Evolutionary conservation across 64 coral and sea anemone species (phyloP).

Genomic region (Stichodactyla helianthus): DNA sequence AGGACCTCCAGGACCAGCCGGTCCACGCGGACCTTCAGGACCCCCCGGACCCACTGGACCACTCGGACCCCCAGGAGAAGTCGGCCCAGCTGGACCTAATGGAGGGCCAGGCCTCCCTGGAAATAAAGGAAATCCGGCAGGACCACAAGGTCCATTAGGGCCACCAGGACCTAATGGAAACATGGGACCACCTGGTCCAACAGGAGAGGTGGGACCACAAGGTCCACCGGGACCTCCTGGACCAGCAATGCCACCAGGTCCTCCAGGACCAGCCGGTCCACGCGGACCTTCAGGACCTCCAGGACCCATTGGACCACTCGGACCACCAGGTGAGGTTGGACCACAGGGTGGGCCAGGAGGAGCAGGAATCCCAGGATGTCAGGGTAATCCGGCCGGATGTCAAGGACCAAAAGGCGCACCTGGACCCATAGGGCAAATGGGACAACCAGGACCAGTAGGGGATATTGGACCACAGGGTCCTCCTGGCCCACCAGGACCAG

Average conservation of each 20-base stretch:
- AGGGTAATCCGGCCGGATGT: neutral
- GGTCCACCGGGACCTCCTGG: constrained; percentile 43
- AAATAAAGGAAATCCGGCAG: constrained; percentile 20
- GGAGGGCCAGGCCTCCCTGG: neutral
- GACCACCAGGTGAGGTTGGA: constrained; percentile 31
- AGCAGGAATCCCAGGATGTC: constrained; percentile 47
- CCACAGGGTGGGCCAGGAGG: constrained; percentile 64
- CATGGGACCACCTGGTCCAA: neutral
- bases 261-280: constrained; percentile 46
- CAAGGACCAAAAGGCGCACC: neutral
- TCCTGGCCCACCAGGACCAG: constrained; percentile 33
- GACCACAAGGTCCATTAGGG: constrained; percentile 17
- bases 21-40: constrained; percentile 86
- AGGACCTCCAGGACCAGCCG: constrained; percentile 70
- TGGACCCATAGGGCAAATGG: neutral
- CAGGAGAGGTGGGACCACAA: constrained; percentile 13
- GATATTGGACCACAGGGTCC: constrained; percentile 17
- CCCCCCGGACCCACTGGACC: constrained; percentile 76
- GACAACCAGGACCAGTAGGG: constrained; percentile 12
- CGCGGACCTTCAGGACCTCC: constrained; percentile 20
- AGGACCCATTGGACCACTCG: constrained; percentile 31
- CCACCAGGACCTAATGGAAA: neutral
- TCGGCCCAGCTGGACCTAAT: constrained; percentile 65
- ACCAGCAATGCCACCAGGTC: constrained; percentile 14
- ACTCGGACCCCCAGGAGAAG: constrained; percentile 52